Evolutionary conservation across 2,113 vertebrate genomes (phyloP).

Genomic region (Turnix velox): DNA sequence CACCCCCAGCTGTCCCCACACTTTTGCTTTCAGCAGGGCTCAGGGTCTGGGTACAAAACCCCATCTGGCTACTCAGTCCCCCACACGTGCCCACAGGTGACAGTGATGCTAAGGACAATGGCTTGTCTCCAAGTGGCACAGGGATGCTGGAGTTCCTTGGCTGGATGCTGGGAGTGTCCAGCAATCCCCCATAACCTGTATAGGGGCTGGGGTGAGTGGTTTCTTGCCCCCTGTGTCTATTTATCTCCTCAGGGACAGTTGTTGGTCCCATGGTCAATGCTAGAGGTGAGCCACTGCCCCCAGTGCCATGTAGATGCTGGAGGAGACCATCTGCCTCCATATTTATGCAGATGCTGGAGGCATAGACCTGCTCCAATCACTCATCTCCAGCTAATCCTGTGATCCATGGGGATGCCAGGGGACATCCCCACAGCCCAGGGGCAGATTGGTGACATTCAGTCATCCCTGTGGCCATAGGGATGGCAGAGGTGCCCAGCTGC

Average conservation of each 20-base stretch:
- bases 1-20: not conserved
- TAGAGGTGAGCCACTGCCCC: not conserved
- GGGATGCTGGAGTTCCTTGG: not conserved
- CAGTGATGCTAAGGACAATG: not conserved
- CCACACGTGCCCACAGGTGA: not conserved
- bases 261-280: not conserved
- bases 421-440: not conserved
- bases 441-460: not conserved
- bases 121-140: not conserved
- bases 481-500: not conserved
- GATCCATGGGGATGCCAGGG: fast-evolving
- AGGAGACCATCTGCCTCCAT: not conserved
- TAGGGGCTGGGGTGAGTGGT: not conserved
- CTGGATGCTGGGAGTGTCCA: not conserved
- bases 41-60: not conserved
- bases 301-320: not conserved
- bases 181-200: not conserved
- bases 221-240: not conserved
- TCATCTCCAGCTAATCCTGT: not conserved
- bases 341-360: fast-evolving
- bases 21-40: not conserved
- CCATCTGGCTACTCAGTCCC: not conserved
- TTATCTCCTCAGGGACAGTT: fast-evolving
- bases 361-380: not conserved
- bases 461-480: not conserved